phyloP scores from a whole-genome alignment of 2,888 invertebrate genomes.

The Bugulina stolonifera region DNA sequence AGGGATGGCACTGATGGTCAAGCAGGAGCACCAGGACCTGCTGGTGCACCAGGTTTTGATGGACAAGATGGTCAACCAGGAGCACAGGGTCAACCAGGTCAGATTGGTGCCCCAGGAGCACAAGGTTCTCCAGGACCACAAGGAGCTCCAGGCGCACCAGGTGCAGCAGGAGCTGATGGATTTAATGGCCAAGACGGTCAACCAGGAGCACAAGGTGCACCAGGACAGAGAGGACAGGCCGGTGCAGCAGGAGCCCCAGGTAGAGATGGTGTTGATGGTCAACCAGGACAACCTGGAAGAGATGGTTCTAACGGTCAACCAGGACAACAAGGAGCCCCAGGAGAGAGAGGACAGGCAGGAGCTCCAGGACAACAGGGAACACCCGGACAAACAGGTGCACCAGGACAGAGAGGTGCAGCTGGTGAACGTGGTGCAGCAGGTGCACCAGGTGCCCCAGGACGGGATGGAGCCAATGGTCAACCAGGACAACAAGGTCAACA shows the following conservation, averaged over 20 bases:
- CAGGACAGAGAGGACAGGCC: background rate
- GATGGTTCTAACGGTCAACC: slow-evolving; percentile 24
- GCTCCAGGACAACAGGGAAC: slow-evolving; percentile 27
- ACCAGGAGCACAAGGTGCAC: slow-evolving; percentile 17
- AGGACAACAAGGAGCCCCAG: slow-evolving; percentile 8
- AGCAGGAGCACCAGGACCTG: slow-evolving; percentile 25
- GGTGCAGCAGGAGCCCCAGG: slow-evolving; percentile 13
- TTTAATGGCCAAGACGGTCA: slow-evolving; percentile 26
- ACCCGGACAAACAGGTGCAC: slow-evolving; percentile 26
- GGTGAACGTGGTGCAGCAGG: slow-evolving; percentile 2
- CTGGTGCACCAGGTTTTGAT: slow-evolving; percentile 17
- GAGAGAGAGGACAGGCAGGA: slow-evolving; percentile 9
- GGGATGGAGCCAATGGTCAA: background rate
- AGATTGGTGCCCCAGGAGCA: slow-evolving; percentile 7
- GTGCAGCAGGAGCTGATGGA: slow-evolving; percentile 20
- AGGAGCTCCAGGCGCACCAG: slow-evolving; percentile 25
- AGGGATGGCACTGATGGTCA: slow-evolving; percentile 27
- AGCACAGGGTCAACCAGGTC: background rate
- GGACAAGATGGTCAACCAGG: background rate
- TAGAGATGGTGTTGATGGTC: background rate
- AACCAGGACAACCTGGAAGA: background rate
- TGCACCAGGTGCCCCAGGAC: slow-evolving; percentile 1
- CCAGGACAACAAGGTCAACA: slow-evolving; percentile 24
- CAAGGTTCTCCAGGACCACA: slow-evolving; percentile 15
- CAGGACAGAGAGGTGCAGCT: background rate